A percentile compares a stretch with the other conserved stretches of the same genome.
These are phyloP conservation scores for Lasioglossum marginatum DNA, from an alignment of 2,888 invertebrate genomes.

Conservation along the genomic window DNA sequence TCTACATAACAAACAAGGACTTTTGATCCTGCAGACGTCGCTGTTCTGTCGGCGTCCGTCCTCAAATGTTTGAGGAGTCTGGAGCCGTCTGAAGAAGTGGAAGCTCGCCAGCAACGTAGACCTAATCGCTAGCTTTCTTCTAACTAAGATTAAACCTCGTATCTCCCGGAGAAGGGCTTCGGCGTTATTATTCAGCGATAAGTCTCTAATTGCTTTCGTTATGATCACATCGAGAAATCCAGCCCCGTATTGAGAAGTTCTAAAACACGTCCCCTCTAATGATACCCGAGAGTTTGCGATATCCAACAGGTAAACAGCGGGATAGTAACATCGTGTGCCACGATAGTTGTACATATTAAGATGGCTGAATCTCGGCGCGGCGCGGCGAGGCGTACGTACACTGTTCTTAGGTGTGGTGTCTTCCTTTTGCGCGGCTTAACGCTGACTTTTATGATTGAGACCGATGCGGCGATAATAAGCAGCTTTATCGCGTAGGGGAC, in stretches of 20 bases:
- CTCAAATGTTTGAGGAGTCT: background rate
- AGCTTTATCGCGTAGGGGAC: constrained; percentile 33
- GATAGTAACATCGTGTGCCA: constrained; percentile 39
- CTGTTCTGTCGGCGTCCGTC: background rate
- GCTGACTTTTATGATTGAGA: constrained; percentile 52
- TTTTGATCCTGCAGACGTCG: too few relatives aligned
- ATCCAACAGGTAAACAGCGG: constrained; percentile 32
- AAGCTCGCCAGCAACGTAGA: background rate
- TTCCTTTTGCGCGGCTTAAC: constrained; percentile 37
- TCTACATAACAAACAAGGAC: too few relatives aligned
- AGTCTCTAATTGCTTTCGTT: constrained; percentile 6
- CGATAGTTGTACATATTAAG: constrained; percentile 57
- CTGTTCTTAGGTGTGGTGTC: constrained; percentile 30
- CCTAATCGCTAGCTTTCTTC: background rate
- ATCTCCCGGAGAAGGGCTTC: background rate
- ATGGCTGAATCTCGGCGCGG: constrained; percentile 17
- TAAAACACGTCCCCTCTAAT: constrained; percentile 20
- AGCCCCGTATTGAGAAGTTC: constrained; percentile 27
- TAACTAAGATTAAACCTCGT: background rate
- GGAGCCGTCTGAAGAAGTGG: too few relatives aligned
- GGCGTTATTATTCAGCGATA: constrained; percentile 43
- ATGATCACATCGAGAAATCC: constrained; percentile 17
- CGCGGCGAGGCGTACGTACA: background rate
- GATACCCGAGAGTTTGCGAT: constrained; percentile 29
- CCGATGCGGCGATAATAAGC: constrained; percentile 56